These are phyloP conservation scores for Mongoloraphidia duomilia DNA, from an alignment of 2,888 invertebrate genomes.

Conservation along the genomic window DNA sequence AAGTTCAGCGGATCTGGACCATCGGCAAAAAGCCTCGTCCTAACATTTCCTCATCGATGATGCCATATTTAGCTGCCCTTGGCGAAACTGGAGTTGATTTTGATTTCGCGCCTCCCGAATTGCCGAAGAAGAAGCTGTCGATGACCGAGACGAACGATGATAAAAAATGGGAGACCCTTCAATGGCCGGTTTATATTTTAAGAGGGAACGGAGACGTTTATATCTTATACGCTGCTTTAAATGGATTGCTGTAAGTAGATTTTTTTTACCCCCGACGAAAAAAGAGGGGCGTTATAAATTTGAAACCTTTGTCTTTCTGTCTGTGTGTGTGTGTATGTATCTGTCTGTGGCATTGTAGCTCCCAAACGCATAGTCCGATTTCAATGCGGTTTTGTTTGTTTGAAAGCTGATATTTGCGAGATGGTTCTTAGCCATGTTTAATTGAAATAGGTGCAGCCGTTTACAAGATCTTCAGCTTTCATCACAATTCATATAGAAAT, in stretches of 20 bases:
- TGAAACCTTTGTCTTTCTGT: no score
- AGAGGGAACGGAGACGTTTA: constrained; percentile 76
- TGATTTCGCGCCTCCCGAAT: constrained; percentile 52
- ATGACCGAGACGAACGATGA: background rate
- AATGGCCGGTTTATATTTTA: constrained; percentile 64
- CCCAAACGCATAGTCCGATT: no score
- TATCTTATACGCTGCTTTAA: constrained; percentile 30
- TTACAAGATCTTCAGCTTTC: no score
- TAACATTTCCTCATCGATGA: constrained; percentile 24
- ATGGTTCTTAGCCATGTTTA: no score
- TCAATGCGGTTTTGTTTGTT: no score
- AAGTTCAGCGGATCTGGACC: constrained; percentile 19
- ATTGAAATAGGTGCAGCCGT: no score
- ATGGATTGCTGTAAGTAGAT: constrained; percentile 28
- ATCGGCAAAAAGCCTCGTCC: constrained; percentile 26
- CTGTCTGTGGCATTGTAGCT: no score
- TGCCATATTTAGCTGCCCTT: constrained; percentile 32
- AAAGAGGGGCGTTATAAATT: no score
- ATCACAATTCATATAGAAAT: no score
- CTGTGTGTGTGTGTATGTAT: no score
- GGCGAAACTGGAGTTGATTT: constrained; percentile 82
- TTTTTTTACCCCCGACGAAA: no score
- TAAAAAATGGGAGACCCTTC: constrained; percentile 16
- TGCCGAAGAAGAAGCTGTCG: constrained; percentile 6
- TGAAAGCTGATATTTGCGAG: no score